Percentiles rank a stretch among this genome's conserved stretches.
Conservation (phyloP, 1,140 invertebrate species). For the Rhagoletis pomonella region DNA sequence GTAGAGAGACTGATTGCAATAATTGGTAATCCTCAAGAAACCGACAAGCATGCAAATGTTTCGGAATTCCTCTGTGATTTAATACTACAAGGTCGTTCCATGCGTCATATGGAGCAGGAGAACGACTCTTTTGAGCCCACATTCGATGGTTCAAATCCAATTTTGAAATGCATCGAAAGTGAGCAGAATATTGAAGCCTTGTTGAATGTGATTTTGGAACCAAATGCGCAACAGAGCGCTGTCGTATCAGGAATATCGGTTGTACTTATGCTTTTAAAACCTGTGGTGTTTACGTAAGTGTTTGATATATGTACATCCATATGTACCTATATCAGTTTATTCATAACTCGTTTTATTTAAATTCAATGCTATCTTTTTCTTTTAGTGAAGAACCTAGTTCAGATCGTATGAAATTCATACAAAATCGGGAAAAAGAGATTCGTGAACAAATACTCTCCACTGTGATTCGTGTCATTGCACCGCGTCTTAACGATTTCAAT, state of each 20-base stretch:
- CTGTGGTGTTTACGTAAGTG: constrained; percentile 67
- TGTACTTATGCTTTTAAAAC: constrained; percentile 82
- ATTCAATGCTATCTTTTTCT: constrained; percentile 66
- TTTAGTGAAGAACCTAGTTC: constrained; percentile 70
- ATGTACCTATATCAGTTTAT: too few species aligned
- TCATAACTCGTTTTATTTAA: constrained; percentile 66
- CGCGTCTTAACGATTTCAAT: constrained; percentile 83
- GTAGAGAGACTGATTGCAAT: constrained; percentile 88
- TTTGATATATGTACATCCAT: too few species aligned
- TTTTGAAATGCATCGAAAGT: constrained; percentile 69
- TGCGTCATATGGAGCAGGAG: constrained; percentile 78
- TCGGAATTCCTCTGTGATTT: constrained; percentile 89
- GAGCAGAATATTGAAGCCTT: constrained; percentile 75
- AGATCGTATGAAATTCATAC: constrained; percentile 67
- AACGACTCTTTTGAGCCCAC: constrained; percentile 72
- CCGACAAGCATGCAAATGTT: constrained; percentile 86
- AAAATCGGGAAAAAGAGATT: constrained; percentile 74
- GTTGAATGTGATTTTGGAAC: constrained; percentile 82
- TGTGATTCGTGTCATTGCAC: constrained; percentile 79
- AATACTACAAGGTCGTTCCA: constrained; percentile 82
- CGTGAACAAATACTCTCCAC: constrained; percentile 77
- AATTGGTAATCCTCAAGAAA: constrained; percentile 84
- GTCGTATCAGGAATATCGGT: constrained; percentile 87
- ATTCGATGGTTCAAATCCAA: constrained; percentile 70
- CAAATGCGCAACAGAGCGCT: constrained; percentile 82